These are phyloP conservation scores for Paralinhomoeus sp. DNA, from an alignment of 2,888 invertebrate genomes.

Conservation along the genomic window DNA sequence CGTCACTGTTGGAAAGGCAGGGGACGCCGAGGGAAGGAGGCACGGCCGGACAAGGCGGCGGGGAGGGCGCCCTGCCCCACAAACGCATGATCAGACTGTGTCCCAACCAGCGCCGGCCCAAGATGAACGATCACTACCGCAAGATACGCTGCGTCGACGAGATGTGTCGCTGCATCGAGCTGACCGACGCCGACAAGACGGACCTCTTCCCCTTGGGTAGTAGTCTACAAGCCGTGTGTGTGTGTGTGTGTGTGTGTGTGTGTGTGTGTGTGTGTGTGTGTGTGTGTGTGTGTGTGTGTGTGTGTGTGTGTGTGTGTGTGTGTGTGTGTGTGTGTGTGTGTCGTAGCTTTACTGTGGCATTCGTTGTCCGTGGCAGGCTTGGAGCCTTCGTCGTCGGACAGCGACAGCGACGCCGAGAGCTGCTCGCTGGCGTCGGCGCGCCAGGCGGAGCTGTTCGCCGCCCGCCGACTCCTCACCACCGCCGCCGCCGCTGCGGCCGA, in stretches of 20 bases:
- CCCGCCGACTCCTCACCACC: background rate
- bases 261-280: no score
- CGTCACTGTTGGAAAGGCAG: no score
- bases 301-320: no score
- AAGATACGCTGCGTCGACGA: constrained; percentile 7
- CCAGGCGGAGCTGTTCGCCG: background rate
- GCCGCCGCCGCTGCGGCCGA: no score
- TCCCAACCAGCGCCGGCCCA: constrained; percentile 9
- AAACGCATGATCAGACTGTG: constrained; percentile 9
- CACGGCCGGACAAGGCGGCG: no score
- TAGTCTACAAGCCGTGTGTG: no score
- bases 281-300: no score
- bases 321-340: no score
- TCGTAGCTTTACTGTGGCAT: no score
- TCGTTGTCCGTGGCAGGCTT: constrained; percentile 16
- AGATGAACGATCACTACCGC: constrained; percentile 14
- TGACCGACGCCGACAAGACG: constrained; percentile 13
- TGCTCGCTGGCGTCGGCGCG: background rate
- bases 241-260: no score
- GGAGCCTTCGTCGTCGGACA: constrained; percentile 17
- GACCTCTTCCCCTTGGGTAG: constrained; percentile 19
- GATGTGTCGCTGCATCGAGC: constrained; percentile 14
- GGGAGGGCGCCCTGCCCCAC: no score
- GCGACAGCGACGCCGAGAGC: constrained; percentile 10
- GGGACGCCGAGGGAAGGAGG: no score